Conservation (phyloP, 2,797 vertebrate species). For the Poeciliopsis gracilis region DNA sequence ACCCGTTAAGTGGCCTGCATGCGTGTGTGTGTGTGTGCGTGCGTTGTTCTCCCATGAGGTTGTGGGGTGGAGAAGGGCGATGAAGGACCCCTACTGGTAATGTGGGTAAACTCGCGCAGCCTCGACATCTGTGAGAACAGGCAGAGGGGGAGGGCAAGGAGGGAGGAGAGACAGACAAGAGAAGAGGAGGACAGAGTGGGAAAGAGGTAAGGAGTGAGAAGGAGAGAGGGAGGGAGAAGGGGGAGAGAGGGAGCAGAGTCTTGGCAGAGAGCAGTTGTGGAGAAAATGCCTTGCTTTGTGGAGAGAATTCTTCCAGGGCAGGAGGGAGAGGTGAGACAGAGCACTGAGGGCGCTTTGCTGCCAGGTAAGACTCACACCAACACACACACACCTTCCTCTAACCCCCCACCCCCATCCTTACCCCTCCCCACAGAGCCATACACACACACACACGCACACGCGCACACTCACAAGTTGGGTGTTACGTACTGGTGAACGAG, state of each 20-base stretch:
- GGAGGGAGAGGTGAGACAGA: constrained; percentile 84
- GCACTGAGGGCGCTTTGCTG: constrained; percentile 81
- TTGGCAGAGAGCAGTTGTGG: constrained; percentile 78
- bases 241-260: constrained; percentile 78
- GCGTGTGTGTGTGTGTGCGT: constrained; percentile 23
- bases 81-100: constrained; percentile 89
- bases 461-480: constrained; percentile 49
- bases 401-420: not conserved
- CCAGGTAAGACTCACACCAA: constrained; percentile 81
- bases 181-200: constrained; percentile 70
- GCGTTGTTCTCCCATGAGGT: constrained; percentile 71
- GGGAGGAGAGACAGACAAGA: constrained; percentile 67
- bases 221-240: constrained; percentile 56
- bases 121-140: constrained; percentile 79
- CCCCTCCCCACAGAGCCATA: constrained; percentile 9
- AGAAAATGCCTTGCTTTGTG: constrained; percentile 88
- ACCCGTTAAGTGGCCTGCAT: constrained; percentile 77
- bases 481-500: constrained; percentile 60
- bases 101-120: constrained; percentile 84
- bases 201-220: constrained; percentile 69
- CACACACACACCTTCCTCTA: constrained; percentile 1
- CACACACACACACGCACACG: constrained; percentile 5
- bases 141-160: constrained; percentile 59
- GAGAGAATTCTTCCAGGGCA: constrained; percentile 85
- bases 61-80: constrained; percentile 81